Base-by-base conservation (phyloP, 2,113 vertebrate genomes). In the Turnix velox region DNA sequence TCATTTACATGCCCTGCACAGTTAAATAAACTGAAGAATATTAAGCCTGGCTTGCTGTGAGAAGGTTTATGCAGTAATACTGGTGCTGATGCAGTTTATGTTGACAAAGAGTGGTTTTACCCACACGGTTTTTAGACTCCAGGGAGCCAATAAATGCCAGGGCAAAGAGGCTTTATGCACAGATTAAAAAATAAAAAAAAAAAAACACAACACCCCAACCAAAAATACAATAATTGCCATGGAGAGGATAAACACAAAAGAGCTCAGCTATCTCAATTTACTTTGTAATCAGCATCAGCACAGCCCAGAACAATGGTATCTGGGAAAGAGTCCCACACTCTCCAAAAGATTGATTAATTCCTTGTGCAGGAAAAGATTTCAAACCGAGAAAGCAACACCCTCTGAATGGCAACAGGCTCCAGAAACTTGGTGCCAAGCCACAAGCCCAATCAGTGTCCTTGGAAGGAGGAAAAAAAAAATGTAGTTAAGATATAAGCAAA, bases 181-280 rank as follows among this genome's bases (percentile, higher is more conserved):
- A 46, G 78, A 93, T 93, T 88, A 45, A 80, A 75, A 71, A 40
- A 79, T 75, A 75, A 48, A 72, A 62, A 66, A 19, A 43, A 30
- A 35, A 19, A 78, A 58, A 55, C 37, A 65, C 40, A 71, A 72
- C 20, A 51, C 12, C n/a, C n/a, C n/a, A n/a, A n/a, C n/a, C 14
- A 62, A 42, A 42, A 19, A 30, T n/a, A 83, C 71, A 90, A 25
- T 84, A 87, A 95, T 75, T 93, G 83, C 72, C 86, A 91, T 73
- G 90, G 93, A 94, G 78, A 87, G 39, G 65, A 54, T 81, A 68
- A 86, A 91, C 63, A 90, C 58, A 84, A 93, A 91, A 93, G 82
- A 69, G 49, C 1, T 0, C 10, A 2, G 82, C 73, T 85, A 87
- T 93, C 91, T 96, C 84, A 75, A 94, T 93, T 94, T 89, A 91